Percentiles rank a stretch among this genome's conserved stretches.
Evolutionary conservation across 2,888 invertebrate genomes (phyloP).

Genomic region (Caenorhabditis zanzibari): DNA sequence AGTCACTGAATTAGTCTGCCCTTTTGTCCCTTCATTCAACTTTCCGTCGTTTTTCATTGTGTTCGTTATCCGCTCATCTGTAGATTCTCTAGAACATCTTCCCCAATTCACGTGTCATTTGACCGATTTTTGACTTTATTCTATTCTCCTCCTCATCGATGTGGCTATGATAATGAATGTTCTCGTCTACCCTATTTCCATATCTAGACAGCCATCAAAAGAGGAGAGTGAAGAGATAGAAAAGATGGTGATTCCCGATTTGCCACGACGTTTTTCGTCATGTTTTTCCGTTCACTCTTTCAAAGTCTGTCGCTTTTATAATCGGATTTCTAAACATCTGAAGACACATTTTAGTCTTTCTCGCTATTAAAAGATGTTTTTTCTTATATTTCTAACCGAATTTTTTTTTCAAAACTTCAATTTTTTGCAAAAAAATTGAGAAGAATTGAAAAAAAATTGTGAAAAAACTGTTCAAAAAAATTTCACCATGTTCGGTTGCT

Average conservation of each 20-base stretch:
- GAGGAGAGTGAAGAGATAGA: conserved; percentile 28
- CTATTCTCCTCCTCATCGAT: neutral
- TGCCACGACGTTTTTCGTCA: conserved; percentile 33
- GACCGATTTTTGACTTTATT: conserved; percentile 14
- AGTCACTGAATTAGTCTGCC: conserved; percentile 15
- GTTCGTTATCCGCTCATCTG: neutral
- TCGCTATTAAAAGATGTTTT: neutral
- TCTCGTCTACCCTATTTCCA: conserved; percentile 27
- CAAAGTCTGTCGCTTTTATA: neutral
- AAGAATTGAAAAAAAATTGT: neutral
- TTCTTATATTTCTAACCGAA: neutral
- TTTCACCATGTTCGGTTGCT: conserved; percentile 3
- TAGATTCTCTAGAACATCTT: neutral
- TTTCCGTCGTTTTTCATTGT: neutral
- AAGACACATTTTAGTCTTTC: conserved; percentile 1
- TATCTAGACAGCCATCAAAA: conserved; percentile 42
- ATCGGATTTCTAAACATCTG: neutral
- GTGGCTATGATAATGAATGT: conserved; percentile 27
- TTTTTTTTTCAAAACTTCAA: too few relatives aligned
- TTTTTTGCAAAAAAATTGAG: neutral
- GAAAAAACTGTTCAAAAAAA: conserved; percentile 9
- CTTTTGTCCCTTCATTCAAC: conserved; percentile 3
- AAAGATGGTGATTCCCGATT: conserved; percentile 52
- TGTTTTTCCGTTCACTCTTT: conserved; percentile 23
- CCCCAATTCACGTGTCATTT: conserved; percentile 41